Evolutionary conservation across 2,113 vertebrate genomes (phyloP), one percentile per base, ranked within the genome.

Genomic region (Saguinus midas): DNA sequence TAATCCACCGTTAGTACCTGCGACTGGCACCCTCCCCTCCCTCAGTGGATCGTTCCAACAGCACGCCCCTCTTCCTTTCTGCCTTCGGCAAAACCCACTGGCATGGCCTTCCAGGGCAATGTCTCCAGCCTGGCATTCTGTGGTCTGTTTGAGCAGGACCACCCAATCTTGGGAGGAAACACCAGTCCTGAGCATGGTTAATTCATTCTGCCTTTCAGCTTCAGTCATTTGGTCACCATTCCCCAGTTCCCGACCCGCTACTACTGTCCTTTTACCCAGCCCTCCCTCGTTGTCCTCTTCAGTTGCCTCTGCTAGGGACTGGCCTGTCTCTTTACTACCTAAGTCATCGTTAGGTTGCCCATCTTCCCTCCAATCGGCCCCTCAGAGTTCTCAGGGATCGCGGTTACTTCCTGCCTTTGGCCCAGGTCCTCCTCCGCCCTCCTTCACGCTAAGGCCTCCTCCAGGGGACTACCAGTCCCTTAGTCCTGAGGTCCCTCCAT

Each of bases 211-310:
- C 25, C 43, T 23, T 66, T 7, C 20, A 1, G 7, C 6, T 35
- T 48, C 50, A 66, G 12, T 12, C 40, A 6, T 50, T 58, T 0
- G 1, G n/a, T 29, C 25, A 13, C 70, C 58, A 0, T 52, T 37
- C 50, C 20, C 0, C 78, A 37, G 23, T 10, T n/a, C 61, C n/a
- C 7, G 55, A 73, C 35, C 48, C 12, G 4, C 55, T 18, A 8
- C 29, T 18, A 16, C 29, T 37, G 37, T 25, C 16, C 37, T 32
- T 55, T 17, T 27, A 37, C 8, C 4, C 16, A 8, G 6, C 6
- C 5, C 6, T 3, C 14, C 29, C 25, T 5, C 0, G 8, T 25
- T 2, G 29, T 55, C 57, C 35, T 32, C 27, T 7, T 21, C 20
- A 37, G 45, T 43, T 40, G 50, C 48, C 20, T 32, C 8, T 80